phyloP scores from a whole-genome alignment of 2,888 invertebrate genomes.

The Melanostoma mellinum region DNA sequence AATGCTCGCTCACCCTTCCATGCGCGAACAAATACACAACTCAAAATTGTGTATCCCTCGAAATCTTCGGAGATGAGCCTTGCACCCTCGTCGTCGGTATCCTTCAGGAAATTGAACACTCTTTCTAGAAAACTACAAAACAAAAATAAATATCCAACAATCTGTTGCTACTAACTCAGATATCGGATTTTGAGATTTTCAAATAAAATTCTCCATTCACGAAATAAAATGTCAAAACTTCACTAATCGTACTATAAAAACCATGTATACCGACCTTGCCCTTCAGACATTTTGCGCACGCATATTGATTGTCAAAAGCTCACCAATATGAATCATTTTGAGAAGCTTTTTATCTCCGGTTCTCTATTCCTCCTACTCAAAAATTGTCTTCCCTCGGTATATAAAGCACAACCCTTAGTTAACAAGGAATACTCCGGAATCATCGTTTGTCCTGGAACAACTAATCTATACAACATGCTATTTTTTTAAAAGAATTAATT shows the following conservation, averaged over 20 bases:
- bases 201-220: background rate
- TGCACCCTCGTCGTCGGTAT: background rate
- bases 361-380: conserved; percentile 20
- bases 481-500: background rate
- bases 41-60: too few species aligned
- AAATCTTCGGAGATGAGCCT: too few species aligned
- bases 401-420: conserved; percentile 54
- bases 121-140: background rate
- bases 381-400: conserved; percentile 49
- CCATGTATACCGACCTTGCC: conserved; percentile 67
- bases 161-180: conserved; percentile 56
- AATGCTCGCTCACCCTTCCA: conserved; percentile 47
- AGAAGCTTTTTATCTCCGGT: conserved; percentile 17
- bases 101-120: background rate
- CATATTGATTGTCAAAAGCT: conserved; percentile 70
- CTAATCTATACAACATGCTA: conserved; percentile 10
- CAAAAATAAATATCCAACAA: conserved; percentile 11
- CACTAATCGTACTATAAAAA: conserved; percentile 10
- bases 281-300: conserved; percentile 72
- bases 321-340: conserved; percentile 51
- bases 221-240: too few species aligned
- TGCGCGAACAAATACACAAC: background rate
- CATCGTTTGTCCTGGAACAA: conserved; percentile 49
- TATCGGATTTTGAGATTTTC: background rate
- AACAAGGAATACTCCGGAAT: conserved; percentile 35